Base-by-base conservation (phyloP, 2,113 vertebrate genomes). In the Misgurnus anguillicaudatus region DNA sequence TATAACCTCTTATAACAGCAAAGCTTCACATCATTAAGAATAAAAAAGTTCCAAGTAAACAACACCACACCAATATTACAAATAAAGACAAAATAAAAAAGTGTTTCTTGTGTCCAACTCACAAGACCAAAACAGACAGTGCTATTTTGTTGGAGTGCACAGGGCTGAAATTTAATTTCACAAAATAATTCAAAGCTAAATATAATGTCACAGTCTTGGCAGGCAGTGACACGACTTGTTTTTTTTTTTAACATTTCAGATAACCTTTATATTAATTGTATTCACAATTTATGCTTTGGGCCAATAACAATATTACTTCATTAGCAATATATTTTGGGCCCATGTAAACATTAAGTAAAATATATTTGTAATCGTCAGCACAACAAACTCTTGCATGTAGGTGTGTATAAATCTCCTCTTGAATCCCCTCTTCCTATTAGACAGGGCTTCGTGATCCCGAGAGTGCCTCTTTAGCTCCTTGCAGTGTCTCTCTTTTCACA, bases 401-500 rank as follows among this genome's bases (percentile, higher is more conserved):
- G 24, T 60, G 21, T 61, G 71, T 36, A 61, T 57, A 8, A 74
- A 17, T 47, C 6, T 45, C 2, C 38, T 45, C 11, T 7, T 6
- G 6, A 73, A 13, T 58, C n/a, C n/a, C 67, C 31, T 5, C 58
- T 39, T 64, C 24, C 9, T 6, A 13, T 94, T 90, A 98, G 84
- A 95, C 92, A 58, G 93, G 95, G 82, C 93, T 92, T 63, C 94
- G 90, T 10, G 83, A 80, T 83, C 93, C 87, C 80, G 93, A 92
- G 90, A 96, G 93, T 31, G 94, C 92, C 90, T 99, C 97, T 87
- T 96, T 91, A 36, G 96, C 96, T 70, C 93, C 97, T 87, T 95
- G 97, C 88, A 99, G 89, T 57, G 93, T 97, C 88, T 99, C 97
- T 78, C 89, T 92, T 87, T 98, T 99, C 88, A 99, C 98, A 85